Conservation (phyloP, 1,140 invertebrate species). For the Drosophila arizonae region DNA sequence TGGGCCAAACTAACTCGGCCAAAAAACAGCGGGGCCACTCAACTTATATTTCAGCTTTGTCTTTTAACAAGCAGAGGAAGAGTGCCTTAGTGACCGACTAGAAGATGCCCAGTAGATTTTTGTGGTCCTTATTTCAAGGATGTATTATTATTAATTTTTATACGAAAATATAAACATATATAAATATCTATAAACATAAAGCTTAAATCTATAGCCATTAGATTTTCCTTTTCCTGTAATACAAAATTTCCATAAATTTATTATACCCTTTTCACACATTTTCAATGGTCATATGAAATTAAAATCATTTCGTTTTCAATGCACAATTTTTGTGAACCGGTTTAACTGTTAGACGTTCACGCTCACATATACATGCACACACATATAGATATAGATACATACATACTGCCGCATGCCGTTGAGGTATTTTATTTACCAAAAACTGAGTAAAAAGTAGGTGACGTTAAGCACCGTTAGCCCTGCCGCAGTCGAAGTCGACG, state of each 20-base stretch:
- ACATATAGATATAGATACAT: slow-evolving; percentile 1
- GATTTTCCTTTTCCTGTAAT: not conserved
- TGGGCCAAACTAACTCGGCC: slow-evolving; percentile 53
- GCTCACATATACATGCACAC: slow-evolving; percentile 30
- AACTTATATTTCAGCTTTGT: slow-evolving; percentile 32
- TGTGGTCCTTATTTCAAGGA: too few species aligned
- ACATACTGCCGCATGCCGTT: slow-evolving; percentile 18
- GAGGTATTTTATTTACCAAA: slow-evolving; percentile 68
- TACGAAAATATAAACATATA: not conserved
- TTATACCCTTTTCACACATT: not conserved
- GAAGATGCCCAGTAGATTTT: not conserved
- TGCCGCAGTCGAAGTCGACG: slow-evolving; percentile 24
- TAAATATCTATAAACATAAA: too few species aligned
- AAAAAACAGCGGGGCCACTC: slow-evolving; percentile 52
- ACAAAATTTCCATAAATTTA: not conserved
- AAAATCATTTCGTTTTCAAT: slow-evolving; percentile 79
- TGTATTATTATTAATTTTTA: not conserved
- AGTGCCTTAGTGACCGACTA: not conserved
- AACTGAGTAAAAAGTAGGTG: slow-evolving; percentile 73
- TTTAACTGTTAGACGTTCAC: slow-evolving; percentile 60
- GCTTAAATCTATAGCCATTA: too few species aligned
- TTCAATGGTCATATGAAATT: slow-evolving; percentile 1
- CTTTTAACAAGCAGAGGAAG: slow-evolving; percentile 4
- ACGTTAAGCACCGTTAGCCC: slow-evolving; percentile 75
- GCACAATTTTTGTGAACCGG: slow-evolving; percentile 60